Conservation (phyloP, 2,797 vertebrate species). For the Paedocypris micromegethes region DNA sequence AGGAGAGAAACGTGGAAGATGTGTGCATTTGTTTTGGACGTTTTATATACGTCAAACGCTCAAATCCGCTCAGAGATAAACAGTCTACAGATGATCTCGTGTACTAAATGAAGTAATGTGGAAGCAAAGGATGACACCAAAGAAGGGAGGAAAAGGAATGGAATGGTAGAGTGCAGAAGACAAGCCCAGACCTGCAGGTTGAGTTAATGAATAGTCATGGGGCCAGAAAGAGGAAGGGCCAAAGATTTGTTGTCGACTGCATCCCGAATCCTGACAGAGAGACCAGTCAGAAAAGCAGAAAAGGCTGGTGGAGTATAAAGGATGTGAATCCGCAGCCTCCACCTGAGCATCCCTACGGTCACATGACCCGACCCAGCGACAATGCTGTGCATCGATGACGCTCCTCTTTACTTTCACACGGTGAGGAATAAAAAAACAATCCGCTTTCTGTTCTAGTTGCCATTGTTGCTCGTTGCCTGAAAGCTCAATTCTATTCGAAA, state of each 20-base stretch:
- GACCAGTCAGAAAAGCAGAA: constrained; percentile 57
- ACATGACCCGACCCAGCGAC: constrained; percentile 56
- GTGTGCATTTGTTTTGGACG: no score
- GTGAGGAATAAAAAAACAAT: constrained; percentile 52
- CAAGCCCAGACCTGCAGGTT: constrained; percentile 81
- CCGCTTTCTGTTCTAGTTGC: no score
- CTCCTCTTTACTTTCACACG: constrained; percentile 72
- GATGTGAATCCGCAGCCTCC: no score
- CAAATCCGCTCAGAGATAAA: no score
- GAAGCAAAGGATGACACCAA: neutral
- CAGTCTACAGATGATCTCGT: no score
- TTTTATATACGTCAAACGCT: no score
- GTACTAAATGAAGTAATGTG: no score
- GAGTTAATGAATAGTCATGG: constrained; percentile 87
- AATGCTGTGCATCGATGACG: constrained; percentile 82
- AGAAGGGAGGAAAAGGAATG: constrained; percentile 39
- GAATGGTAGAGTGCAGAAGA: constrained; percentile 74
- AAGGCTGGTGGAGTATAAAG: constrained; percentile 5
- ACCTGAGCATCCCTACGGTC: constrained; percentile 24
- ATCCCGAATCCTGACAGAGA: constrained; percentile 73
- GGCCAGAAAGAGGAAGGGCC: constrained; percentile 70
- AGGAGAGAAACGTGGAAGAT: no score
- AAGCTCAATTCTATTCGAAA: no score
- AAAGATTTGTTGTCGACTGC: constrained; percentile 87
- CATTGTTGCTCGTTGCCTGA: no score